Conservation (phyloP, 2,797 vertebrate genomes). For the Hippoglossus hippoglossus region DNA sequence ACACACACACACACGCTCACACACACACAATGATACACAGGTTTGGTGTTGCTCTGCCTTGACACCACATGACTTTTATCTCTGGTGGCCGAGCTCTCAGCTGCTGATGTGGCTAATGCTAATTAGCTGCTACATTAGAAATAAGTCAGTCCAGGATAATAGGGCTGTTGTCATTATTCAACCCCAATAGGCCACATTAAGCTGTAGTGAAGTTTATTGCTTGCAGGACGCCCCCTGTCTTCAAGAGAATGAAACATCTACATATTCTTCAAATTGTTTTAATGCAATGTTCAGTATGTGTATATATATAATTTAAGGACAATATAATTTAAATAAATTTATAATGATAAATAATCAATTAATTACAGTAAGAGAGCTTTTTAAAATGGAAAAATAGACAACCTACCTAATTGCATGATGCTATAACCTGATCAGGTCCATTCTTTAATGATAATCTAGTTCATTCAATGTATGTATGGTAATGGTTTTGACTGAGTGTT, state of each 20-base stretch:
- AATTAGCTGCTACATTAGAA: conserved; percentile 44
- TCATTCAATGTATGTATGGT: no score
- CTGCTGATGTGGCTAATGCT: conserved; percentile 47
- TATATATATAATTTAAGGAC: not conserved
- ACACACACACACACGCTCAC: conserved; percentile 11
- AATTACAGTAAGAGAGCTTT: no score
- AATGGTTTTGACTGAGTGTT: no score
- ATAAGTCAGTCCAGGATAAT: conserved; percentile 28
- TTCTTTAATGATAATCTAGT: no score
- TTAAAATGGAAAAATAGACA: no score
- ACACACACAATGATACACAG: not conserved
- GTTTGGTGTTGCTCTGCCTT: not conserved
- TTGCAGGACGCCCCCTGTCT: conserved; percentile 5
- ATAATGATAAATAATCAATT: no score
- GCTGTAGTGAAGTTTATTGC: conserved; percentile 15
- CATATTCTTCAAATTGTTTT: not conserved
- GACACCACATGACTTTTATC: conserved; percentile 19
- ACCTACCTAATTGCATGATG: no score
- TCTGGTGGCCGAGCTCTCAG: not conserved
- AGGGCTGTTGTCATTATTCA: conserved; percentile 37
- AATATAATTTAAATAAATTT: no score
- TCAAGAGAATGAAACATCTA: not conserved
- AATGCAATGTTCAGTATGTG: not conserved
- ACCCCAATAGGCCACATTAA: conserved; percentile 38
- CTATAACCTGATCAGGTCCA: no score